A percentile compares a stretch with the other conserved stretches of the same genome.
phyloP scores from a whole-genome alignment of 2,888 invertebrate genomes.

The Octodonta nipae region DNA sequence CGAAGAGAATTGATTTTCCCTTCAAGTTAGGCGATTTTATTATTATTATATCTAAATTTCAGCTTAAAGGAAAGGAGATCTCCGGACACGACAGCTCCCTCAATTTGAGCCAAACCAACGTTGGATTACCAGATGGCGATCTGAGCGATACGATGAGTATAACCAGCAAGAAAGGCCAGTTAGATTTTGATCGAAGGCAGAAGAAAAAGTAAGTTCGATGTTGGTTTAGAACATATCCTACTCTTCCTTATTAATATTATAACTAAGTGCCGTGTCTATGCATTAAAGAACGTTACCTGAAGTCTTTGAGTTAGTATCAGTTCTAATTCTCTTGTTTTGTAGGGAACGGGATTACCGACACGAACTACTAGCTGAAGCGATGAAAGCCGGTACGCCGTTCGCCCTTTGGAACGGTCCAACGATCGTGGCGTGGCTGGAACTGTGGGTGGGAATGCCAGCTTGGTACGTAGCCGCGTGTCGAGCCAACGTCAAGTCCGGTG shows the following conservation, averaged over 20 bases:
- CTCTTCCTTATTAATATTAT: too few relatives aligned
- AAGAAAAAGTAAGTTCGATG: constrained; percentile 63
- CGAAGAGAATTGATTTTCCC: too few relatives aligned
- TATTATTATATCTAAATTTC: constrained; percentile 15
- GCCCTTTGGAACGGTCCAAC: constrained; percentile 99
- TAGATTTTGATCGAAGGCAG: constrained; percentile 68
- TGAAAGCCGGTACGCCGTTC: constrained; percentile 98
- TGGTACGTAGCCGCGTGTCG: constrained; percentile 98
- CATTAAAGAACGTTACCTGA: too few relatives aligned
- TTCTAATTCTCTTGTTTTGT: too few relatives aligned
- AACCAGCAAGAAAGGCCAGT: constrained; percentile 45
- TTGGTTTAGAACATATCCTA: too few relatives aligned
- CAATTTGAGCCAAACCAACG: constrained; percentile 44
- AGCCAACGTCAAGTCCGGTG: constrained; percentile 98
- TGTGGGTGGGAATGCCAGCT: constrained; percentile 99
- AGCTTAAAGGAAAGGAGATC: constrained; percentile 64
- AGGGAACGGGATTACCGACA: constrained; percentile 73
- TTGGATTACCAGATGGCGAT: constrained; percentile 52
- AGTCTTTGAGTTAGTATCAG: too few relatives aligned
- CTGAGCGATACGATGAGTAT: constrained; percentile 46
- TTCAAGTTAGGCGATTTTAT: too few relatives aligned
- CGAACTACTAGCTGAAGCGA: constrained; percentile 93
- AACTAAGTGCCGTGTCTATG: too few relatives aligned
- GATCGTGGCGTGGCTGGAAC: constrained; percentile 97
- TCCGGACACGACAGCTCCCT: constrained; percentile 33